These are phyloP conservation scores for Ditula angustiorana DNA, from an alignment of 2,888 invertebrate genomes.

Conservation along the genomic window DNA sequence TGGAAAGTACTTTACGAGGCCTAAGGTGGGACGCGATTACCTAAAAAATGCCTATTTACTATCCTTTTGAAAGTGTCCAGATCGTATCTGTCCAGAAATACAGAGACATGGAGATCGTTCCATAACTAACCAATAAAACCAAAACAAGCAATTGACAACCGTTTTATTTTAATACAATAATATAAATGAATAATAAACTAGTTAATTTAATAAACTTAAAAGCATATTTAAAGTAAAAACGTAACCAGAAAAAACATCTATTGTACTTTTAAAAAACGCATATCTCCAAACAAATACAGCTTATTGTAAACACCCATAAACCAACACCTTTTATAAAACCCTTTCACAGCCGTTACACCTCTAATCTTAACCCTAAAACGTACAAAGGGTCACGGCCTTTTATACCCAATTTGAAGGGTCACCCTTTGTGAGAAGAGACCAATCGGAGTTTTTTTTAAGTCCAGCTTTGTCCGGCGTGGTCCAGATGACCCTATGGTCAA, in stretches of 20 bases:
- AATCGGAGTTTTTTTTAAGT: slow-evolving; percentile 70
- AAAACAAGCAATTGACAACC: too few species aligned
- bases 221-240: neutral
- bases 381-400: slow-evolving; percentile 63
- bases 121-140: too few species aligned
- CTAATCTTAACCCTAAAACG: slow-evolving; percentile 65
- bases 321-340: slow-evolving; percentile 37
- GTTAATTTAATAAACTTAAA: too few species aligned
- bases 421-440: slow-evolving; percentile 66
- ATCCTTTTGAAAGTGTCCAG: too few species aligned
- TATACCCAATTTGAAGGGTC: slow-evolving; percentile 67
- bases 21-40: too few species aligned
- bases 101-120: too few species aligned
- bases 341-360: slow-evolving; percentile 61
- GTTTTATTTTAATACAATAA: too few species aligned
- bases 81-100: too few species aligned
- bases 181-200: too few species aligned
- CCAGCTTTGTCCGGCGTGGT: slow-evolving; percentile 71
- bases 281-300: slow-evolving; percentile 40
- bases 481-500: slow-evolving; percentile 77
- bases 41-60: too few species aligned
- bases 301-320: slow-evolving; percentile 51
- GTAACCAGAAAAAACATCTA: neutral
- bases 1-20: too few species aligned
- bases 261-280: slow-evolving; percentile 10